Conservation (phyloP, 2,113 vertebrate genomes). For the Varanus komodoensis region DNA sequence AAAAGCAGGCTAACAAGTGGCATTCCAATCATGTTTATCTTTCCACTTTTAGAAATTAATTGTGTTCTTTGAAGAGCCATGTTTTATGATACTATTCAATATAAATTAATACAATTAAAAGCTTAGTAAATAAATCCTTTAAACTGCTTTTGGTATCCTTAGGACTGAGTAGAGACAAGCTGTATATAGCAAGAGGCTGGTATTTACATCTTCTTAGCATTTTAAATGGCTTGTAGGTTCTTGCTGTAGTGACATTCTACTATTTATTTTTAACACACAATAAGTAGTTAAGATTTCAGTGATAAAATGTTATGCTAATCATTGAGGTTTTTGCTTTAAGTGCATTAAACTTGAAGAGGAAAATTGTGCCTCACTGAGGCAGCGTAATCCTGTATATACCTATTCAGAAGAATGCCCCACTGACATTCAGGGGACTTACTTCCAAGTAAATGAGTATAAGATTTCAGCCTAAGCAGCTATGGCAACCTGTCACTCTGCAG, state of each 20-base stretch:
- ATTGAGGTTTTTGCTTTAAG: conserved; percentile 23
- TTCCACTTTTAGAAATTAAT: conserved; percentile 26
- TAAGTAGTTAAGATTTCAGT: conserved; percentile 29
- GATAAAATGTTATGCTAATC: conserved; percentile 26
- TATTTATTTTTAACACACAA: background rate
- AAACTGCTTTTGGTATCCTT: background rate
- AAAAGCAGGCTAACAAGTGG: background rate
- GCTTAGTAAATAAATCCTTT: conserved; percentile 37
- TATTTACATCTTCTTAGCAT: conserved; percentile 37
- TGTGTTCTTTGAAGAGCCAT: conserved; percentile 2
- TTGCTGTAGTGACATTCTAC: conserved; percentile 45
- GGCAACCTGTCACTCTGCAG: no score
- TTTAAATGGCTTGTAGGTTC: conserved; percentile 23
- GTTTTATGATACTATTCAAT: conserved; percentile 38
- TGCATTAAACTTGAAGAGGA: background rate
- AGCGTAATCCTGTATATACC: background rate
- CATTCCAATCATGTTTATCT: conserved; percentile 8
- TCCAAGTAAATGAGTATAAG: background rate
- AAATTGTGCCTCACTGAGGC: background rate
- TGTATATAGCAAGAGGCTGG: conserved; percentile 10
- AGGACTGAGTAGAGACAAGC: conserved; percentile 30
- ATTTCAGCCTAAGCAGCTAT: background rate
- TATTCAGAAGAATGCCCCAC: background rate
- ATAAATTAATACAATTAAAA: conserved; percentile 50
- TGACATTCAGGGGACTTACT: background rate